Evolutionary conservation across 2,888 invertebrate species (phyloP).

Genomic region (Ennomos quercinarius): DNA sequence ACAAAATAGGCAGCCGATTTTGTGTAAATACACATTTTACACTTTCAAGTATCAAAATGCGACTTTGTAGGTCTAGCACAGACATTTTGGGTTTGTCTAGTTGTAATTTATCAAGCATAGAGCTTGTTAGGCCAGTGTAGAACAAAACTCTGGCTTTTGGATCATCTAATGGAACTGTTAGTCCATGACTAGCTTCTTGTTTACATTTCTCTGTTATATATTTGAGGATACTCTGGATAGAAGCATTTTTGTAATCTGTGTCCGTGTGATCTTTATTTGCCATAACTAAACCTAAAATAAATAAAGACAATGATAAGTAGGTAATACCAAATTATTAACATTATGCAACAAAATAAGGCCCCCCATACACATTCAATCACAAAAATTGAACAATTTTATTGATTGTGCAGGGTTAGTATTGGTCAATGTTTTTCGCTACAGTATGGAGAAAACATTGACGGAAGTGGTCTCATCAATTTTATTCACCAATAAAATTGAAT

Average conservation of each 20-base stretch:
- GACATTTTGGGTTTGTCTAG: conserved; percentile 1
- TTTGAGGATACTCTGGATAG: conserved; percentile 8
- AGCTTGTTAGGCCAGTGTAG: conserved; percentile 14
- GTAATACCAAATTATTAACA: not conserved
- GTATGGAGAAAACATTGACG: too few relatives aligned
- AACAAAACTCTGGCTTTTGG: conserved; percentile 5
- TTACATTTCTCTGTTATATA: conserved; percentile 9
- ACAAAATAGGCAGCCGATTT: conserved; percentile 1
- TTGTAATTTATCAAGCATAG: conserved; percentile 4
- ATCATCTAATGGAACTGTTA: conserved; percentile 3
- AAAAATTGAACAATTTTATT: too few relatives aligned
- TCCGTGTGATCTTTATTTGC: not conserved
- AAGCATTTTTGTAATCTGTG: not conserved
- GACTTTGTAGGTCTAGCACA: conserved; percentile 5
- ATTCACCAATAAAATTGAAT: too few relatives aligned
- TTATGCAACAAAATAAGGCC: too few relatives aligned
- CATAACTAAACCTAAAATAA: conserved; percentile 9
- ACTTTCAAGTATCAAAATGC: conserved; percentile 41
- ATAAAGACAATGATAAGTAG: not conserved
- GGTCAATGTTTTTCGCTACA: too few relatives aligned
- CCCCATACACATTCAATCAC: too few relatives aligned
- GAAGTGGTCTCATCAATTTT: too few relatives aligned
- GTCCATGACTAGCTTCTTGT: conserved; percentile 3
- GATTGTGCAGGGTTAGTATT: too few relatives aligned
- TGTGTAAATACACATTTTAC: conserved; percentile 38